These are phyloP conservation scores for Platycheirus rosarum DNA, from an alignment of 2,888 invertebrate genomes.

Conservation along the genomic window DNA sequence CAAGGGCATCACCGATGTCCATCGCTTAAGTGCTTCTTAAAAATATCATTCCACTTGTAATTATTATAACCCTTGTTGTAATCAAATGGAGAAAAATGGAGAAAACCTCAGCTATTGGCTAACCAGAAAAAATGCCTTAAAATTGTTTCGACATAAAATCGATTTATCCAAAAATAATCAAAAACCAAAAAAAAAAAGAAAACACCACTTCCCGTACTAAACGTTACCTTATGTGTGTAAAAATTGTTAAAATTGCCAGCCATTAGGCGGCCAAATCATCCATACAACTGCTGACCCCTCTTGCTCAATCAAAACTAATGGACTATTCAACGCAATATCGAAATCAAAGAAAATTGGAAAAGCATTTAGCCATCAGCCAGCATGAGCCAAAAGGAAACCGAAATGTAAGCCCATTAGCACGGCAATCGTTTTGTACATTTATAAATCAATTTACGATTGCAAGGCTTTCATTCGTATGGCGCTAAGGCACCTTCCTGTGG, in stretches of 20 bases:
- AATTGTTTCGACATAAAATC: constrained; percentile 17
- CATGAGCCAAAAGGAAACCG: neutral
- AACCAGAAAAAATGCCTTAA: neutral
- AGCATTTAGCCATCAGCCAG: constrained; percentile 24
- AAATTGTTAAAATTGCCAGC: constrained; percentile 23
- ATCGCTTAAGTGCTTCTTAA: neutral
- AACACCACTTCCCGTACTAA: constrained; percentile 19
- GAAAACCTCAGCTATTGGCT: constrained; percentile 2
- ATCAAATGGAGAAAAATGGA: too few relatives aligned
- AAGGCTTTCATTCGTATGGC: constrained; percentile 45
- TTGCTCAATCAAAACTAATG: constrained; percentile 41
- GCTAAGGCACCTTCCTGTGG: neutral
- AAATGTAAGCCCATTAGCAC: constrained; percentile 35
- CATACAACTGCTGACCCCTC: constrained; percentile 29
- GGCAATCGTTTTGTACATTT: constrained; percentile 15
- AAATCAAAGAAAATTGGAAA: constrained; percentile 45
- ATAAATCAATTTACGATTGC: constrained; percentile 59
- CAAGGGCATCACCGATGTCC: neutral
- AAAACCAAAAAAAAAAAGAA: neutral
- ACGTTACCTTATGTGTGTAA: constrained; percentile 11
- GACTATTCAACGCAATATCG: constrained; percentile 21
- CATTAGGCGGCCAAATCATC: constrained; percentile 43
- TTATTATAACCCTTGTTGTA: constrained; percentile 14
- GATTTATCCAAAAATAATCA: constrained; percentile 13
- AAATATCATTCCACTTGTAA: constrained; percentile 2